phyloP scores from a whole-genome alignment of 2,113 vertebrate genomes.

The Neopipo cinnamomea region DNA sequence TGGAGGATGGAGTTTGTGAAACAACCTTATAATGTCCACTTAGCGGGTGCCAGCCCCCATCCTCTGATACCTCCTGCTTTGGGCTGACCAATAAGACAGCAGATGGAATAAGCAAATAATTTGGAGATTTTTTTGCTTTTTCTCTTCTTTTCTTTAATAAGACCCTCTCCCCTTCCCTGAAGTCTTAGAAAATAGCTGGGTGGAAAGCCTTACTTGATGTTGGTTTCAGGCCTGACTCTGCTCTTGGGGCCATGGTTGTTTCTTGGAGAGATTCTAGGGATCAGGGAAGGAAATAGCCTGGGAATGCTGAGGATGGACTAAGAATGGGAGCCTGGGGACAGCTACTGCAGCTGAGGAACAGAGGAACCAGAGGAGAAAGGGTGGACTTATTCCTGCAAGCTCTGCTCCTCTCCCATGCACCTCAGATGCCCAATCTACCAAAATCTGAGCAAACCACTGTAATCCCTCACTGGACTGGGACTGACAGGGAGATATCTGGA shows the following conservation, averaged over 20 bases:
- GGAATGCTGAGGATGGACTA: not conserved
- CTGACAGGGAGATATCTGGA: not conserved
- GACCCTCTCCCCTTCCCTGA: not conserved
- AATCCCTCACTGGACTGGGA: not conserved
- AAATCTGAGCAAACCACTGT: not conserved
- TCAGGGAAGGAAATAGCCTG: not conserved
- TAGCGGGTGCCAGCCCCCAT: not conserved
- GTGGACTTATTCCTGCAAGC: not conserved
- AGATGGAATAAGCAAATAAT: not conserved
- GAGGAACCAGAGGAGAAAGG: not conserved
- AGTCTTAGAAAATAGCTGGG: not conserved
- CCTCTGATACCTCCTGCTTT: not conserved
- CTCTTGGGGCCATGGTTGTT: not conserved
- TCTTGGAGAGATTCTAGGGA: rapidly evolving
- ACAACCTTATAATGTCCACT: not conserved
- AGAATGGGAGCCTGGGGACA: not conserved
- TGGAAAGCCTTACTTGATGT: not conserved
- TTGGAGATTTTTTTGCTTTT: not conserved
- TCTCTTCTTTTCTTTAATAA: not conserved
- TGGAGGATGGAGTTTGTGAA: not conserved
- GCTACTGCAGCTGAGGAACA: not conserved
- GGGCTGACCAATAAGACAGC: not conserved
- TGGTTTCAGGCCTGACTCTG: not conserved
- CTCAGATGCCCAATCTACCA: not conserved
- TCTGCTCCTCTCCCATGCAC: not conserved